Evolutionary conservation across 2,888 invertebrate genomes (phyloP), one percentile per base, ranked within the genome.

Genomic region (Entomobrya multifasciata): DNA sequence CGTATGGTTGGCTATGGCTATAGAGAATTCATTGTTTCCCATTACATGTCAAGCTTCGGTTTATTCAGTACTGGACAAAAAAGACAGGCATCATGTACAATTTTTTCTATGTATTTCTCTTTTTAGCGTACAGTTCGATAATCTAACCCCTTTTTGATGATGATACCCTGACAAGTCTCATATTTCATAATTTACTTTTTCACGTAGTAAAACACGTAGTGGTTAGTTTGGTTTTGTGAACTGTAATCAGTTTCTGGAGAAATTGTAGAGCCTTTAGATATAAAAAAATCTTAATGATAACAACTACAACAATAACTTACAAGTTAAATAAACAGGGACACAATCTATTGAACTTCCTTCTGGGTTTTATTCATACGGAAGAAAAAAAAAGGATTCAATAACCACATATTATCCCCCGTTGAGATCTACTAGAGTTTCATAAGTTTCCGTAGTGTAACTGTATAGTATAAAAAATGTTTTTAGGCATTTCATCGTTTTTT

Each of bases 371-470:
- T 41, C 17, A 30, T 52, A 44, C 44, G 6, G 52, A 65, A 76
- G 74, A 57, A 84, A 67, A 84, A 67, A 86, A 86, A 80, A 74
- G 86, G 86, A 86, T 86, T 86, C 86, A 86, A 86, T 86, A 86
- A 86, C 86, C 86, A 79, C 80, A 80, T 80, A 86, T 80, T 80
- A 86, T 79, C 85, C 22, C 49, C 57, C 20, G 36, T 20, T 22
- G 47, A 60, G 49, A 86, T 86, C 86, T 80, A 72, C 57, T 78
- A 79, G 80, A 86, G 79, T 86, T 86, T 86, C 86, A 65, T 49
- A 65, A 57, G 86, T 86, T 86, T 80, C 80, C 80, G 86, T 36
- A 4, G 36, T 80, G 86, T 86, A 80, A 57, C 86, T 72, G 80
- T 80, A 30, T 74, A 22, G 62, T 57, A 60, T 44, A 77, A 49